Percentiles rank a stretch among this genome's conserved stretches.
Conservation (phyloP, 2,888 invertebrate species). For the Acronicta alni region DNA sequence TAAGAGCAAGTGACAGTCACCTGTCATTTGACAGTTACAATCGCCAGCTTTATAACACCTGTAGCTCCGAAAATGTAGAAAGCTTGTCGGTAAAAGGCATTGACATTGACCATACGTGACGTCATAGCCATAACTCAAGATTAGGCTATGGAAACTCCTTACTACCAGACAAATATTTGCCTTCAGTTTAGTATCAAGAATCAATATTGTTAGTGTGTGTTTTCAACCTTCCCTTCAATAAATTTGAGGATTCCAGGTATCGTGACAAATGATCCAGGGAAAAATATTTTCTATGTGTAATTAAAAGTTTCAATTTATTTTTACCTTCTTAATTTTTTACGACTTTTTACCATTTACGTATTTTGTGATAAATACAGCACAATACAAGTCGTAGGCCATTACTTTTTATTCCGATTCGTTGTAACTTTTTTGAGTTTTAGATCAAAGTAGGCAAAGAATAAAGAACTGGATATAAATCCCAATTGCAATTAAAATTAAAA, state of each 20-base stretch:
- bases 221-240: background rate
- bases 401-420: too few relatives aligned
- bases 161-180: conserved; percentile 32
- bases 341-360: too few relatives aligned
- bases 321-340: too few relatives aligned
- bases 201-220: conserved; percentile 3
- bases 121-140: conserved; percentile 22
- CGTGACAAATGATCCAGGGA: too few relatives aligned
- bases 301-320: too few relatives aligned
- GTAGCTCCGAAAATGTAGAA: background rate
- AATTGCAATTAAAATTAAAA: too few relatives aligned
- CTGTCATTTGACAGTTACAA: background rate
- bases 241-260: too few relatives aligned
- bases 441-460: background rate
- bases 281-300: too few relatives aligned
- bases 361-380: too few relatives aligned
- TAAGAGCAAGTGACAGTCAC: background rate
- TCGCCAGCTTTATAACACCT: background rate
- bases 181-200: conserved; percentile 21
- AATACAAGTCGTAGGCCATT: too few relatives aligned
- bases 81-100: conserved; percentile 1
- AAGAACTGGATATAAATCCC: background rate
- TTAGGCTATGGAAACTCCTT: conserved; percentile 25
- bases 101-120: background rate
- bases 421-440: too few relatives aligned